Evolutionary conservation across 2,888 invertebrate species (phyloP).

Genomic region (Lagria hirta): DNA sequence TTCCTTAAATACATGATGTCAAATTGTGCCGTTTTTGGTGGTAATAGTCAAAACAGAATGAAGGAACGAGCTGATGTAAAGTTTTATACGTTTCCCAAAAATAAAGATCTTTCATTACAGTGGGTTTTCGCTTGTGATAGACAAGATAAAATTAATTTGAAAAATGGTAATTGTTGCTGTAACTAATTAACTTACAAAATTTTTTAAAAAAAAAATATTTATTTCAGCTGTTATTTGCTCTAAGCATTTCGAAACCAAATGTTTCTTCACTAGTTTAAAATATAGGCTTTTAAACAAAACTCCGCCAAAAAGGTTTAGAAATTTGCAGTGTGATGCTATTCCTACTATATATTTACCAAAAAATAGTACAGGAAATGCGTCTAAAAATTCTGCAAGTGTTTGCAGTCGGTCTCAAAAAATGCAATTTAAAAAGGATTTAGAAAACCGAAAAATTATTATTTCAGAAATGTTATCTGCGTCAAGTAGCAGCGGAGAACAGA

Average conservation of each 20-base stretch:
- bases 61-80: background rate
- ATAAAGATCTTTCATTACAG: background rate
- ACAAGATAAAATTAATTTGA: constrained; percentile 1
- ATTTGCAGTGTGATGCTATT: background rate
- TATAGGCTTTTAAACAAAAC: background rate
- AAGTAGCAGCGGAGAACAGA: no score
- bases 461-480: background rate
- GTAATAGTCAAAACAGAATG: background rate
- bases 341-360: background rate
- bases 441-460: constrained; percentile 1
- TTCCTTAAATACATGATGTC: background rate
- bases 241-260: background rate
- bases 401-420: background rate
- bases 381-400: background rate
- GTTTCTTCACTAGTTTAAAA: background rate
- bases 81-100: constrained; percentile 2
- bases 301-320: background rate
- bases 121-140: background rate
- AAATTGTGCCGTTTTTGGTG: constrained; percentile 2
- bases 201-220: background rate
- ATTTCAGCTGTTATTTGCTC: constrained; percentile 1
- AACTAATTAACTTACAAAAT: background rate
- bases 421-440: background rate
- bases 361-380: background rate
- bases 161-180: constrained; percentile 1